Evolutionary conservation across 2,888 invertebrate species (phyloP).

Genomic region (Parnassius mnemosyne): DNA sequence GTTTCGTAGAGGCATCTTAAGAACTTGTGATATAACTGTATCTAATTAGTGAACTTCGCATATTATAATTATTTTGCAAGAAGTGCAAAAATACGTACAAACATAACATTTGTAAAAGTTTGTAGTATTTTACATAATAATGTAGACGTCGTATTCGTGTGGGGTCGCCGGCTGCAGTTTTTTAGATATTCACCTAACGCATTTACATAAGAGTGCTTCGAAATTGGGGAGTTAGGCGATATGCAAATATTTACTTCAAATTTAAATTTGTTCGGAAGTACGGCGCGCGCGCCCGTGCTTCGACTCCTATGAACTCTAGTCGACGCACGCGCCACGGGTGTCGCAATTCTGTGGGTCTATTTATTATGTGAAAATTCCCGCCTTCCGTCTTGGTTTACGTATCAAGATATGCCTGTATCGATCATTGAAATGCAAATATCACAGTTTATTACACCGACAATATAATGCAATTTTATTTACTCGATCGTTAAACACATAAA

Average conservation of each 20-base stretch:
- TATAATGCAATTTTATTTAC: conserved; percentile 53
- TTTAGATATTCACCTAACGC: conserved; percentile 53
- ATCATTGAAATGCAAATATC: conserved; percentile 72
- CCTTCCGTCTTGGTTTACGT: conserved; percentile 49
- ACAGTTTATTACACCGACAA: conserved; percentile 37
- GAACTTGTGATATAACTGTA: conserved; percentile 79
- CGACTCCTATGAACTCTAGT: conserved; percentile 41
- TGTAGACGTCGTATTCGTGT: conserved; percentile 56
- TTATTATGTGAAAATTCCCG: conserved; percentile 61
- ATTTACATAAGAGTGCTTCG: conserved; percentile 73
- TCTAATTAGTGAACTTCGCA: conserved; percentile 68
- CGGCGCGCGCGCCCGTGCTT: conserved; percentile 52
- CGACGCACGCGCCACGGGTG: conserved; percentile 70
- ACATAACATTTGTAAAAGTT: conserved; percentile 67
- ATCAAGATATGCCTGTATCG: conserved; percentile 57
- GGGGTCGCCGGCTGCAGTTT: conserved; percentile 73
- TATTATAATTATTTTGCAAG: conserved; percentile 46
- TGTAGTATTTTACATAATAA: conserved; percentile 68
- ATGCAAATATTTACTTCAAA: conserved; percentile 78
- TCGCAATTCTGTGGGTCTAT: conserved; percentile 50
- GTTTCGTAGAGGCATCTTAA: conserved; percentile 78
- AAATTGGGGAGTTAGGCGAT: conserved; percentile 76
- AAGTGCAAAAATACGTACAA: conserved; percentile 74
- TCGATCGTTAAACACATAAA: conserved; percentile 33
- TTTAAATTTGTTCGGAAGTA: conserved; percentile 54